These are phyloP conservation scores for Timema cristinae DNA, from an alignment of 2,888 invertebrate species.

Conservation along the genomic window DNA sequence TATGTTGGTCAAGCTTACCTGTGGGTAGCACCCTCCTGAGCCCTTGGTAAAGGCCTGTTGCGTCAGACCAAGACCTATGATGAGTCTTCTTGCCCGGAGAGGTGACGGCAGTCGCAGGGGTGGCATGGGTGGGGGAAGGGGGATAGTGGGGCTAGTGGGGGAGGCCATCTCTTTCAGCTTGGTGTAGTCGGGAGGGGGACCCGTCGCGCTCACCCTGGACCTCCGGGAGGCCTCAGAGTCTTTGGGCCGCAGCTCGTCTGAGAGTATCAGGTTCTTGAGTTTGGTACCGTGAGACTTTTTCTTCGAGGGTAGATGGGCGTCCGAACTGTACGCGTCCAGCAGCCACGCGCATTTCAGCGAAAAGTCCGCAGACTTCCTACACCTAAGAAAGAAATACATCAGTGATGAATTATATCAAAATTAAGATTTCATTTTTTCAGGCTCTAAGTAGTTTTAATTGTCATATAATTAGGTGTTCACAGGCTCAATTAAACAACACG, in stretches of 20 bases:
- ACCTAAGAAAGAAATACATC: slow-evolving; percentile 52
- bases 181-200: slow-evolving; percentile 34
- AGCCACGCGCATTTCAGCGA: slow-evolving; percentile 95
- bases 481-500: too few species aligned
- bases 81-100: slow-evolving; percentile 68
- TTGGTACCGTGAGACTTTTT: slow-evolving; percentile 72
- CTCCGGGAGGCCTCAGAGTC: slow-evolving; percentile 37
- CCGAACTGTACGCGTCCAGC: slow-evolving; percentile 87
- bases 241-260: slow-evolving; percentile 58
- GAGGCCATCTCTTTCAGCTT: slow-evolving; percentile 35
- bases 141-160: slow-evolving; percentile 28
- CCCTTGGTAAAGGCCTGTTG: slow-evolving; percentile 63
- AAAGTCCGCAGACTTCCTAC: slow-evolving; percentile 92
- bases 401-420: background rate
- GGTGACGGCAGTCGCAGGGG: slow-evolving; percentile 38
- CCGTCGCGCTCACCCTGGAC: slow-evolving; percentile 21
- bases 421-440: too few species aligned
- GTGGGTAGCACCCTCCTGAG: slow-evolving; percentile 34
- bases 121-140: slow-evolving; percentile 42
- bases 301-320: slow-evolving; percentile 60
- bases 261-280: slow-evolving; percentile 67
- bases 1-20: slow-evolving; percentile 15
- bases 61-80: slow-evolving; percentile 76
- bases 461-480: too few species aligned
- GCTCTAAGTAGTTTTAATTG: too few species aligned